These are phyloP conservation scores for Heliconius erato DNA, from an alignment of 2,888 invertebrate genomes.

Conservation along the genomic window DNA sequence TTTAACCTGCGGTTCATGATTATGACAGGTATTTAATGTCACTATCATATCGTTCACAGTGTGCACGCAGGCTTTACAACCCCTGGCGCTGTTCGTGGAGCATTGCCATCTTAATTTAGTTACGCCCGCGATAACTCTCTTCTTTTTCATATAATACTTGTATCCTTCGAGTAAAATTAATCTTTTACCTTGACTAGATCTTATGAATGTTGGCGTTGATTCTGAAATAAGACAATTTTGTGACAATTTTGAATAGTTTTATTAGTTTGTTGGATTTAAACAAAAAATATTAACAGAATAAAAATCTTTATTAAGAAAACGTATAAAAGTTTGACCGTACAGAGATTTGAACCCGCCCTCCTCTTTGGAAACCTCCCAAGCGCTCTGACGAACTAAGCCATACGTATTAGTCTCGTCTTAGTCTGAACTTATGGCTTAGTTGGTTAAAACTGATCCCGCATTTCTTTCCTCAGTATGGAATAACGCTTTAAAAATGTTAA, in stretches of 20 bases:
- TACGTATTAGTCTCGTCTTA: too few relatives aligned
- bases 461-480: too few relatives aligned
- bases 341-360: too few relatives aligned
- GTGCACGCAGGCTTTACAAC: constrained; percentile 52
- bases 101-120: constrained; percentile 41
- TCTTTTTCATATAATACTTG: constrained; percentile 46
- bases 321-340: too few relatives aligned
- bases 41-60: constrained; percentile 53
- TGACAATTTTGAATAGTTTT: not conserved
- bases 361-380: too few relatives aligned
- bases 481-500: too few relatives aligned
- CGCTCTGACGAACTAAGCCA: too few relatives aligned
- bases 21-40: constrained; percentile 41
- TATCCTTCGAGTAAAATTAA: constrained; percentile 45
- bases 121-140: not conserved
- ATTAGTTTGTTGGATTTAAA: not conserved
- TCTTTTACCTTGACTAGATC: constrained; percentile 45
- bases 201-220: constrained; percentile 33
- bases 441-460: too few relatives aligned
- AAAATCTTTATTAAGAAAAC: too few relatives aligned
- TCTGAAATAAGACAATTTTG: constrained; percentile 21
- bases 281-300: too few relatives aligned
- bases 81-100: constrained; percentile 39
- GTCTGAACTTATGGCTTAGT: too few relatives aligned
- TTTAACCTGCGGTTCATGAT: constrained; percentile 32